These are phyloP conservation scores for Sylvia borin DNA, from an alignment of 2,797 vertebrate species.

Conservation along the genomic window DNA sequence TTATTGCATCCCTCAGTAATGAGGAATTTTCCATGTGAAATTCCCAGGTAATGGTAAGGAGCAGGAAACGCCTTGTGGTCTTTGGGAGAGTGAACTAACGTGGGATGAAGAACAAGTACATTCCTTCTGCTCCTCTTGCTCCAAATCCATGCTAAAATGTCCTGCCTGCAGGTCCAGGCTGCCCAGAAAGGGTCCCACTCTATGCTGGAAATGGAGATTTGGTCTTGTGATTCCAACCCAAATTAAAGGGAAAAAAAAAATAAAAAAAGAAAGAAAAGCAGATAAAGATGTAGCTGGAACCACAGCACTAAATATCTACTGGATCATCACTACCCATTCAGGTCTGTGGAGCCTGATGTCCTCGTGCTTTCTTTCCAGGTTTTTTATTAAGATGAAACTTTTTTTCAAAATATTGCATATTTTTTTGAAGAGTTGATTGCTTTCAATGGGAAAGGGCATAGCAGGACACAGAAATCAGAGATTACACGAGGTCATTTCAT, in stretches of 20 bases:
- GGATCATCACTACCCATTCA: rapidly evolving
- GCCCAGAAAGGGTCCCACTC: neutral
- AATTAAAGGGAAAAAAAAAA: neutral
- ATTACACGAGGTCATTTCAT: neutral
- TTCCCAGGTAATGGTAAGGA: neutral
- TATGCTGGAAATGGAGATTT: neutral
- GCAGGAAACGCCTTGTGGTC: neutral
- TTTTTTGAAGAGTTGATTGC: neutral
- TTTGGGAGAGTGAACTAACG: neutral
- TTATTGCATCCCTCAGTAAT: neutral
- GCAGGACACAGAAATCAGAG: constrained; percentile 20
- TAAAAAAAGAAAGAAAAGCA: neutral
- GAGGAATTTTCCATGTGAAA: neutral
- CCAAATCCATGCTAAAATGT: rapidly evolving
- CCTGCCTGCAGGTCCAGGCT: neutral
- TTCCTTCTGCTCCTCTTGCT: neutral
- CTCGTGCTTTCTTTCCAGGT: neutral
- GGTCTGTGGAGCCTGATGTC: neutral
- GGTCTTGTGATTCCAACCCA: neutral
- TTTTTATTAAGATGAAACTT: neutral
- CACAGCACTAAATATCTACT: neutral
- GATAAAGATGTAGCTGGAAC: neutral
- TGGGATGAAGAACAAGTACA: neutral
- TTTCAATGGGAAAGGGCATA: neutral
- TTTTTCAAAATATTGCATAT: neutral